phyloP scores from a whole-genome alignment of 2,113 vertebrate genomes.

The Triplophysa tibetana region DNA sequence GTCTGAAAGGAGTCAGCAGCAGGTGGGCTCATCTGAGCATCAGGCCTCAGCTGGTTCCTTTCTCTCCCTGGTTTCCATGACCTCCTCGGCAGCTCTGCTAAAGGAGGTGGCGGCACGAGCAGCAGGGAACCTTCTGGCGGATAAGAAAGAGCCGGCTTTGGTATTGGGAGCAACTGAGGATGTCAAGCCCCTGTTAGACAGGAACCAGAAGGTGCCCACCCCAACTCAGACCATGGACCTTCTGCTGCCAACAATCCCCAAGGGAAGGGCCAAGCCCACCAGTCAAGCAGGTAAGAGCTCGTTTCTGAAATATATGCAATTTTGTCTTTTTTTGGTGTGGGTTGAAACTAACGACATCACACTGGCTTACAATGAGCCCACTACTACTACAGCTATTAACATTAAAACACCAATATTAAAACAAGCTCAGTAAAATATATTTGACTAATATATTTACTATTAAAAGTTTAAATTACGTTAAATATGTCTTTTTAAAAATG shows the following conservation, averaged over 20 bases:
- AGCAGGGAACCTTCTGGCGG: slow-evolving; percentile 90
- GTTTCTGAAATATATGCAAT: neutral
- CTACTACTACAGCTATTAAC: too few species aligned
- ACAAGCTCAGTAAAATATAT: too few species aligned
- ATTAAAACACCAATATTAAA: too few species aligned
- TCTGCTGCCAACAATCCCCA: slow-evolving; percentile 87
- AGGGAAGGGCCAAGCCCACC: slow-evolving; percentile 87
- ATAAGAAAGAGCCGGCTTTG: slow-evolving; percentile 84
- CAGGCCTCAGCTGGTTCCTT: slow-evolving; percentile 88
- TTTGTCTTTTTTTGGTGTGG: neutral
- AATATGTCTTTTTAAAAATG: too few species aligned
- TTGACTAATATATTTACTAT: too few species aligned
- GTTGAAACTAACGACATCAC: neutral
- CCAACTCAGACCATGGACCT: slow-evolving; percentile 88
- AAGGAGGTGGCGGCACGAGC: slow-evolving; percentile 98
- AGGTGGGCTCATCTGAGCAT: slow-evolving; percentile 73
- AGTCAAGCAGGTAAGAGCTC: slow-evolving; percentile 82
- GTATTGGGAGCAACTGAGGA: slow-evolving; percentile 80
- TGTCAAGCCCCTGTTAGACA: slow-evolving; percentile 86
- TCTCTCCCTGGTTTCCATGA: slow-evolving; percentile 96
- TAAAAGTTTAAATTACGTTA: too few species aligned
- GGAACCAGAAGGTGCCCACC: slow-evolving; percentile 87
- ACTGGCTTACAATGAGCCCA: neutral
- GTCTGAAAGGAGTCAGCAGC: slow-evolving; percentile 88
- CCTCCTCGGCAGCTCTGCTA: slow-evolving; percentile 95